Percentiles rank a stretch among this genome's conserved stretches.
Evolutionary conservation across 1,140 invertebrate species (phyloP).

Genomic region (Papilio glaucus): DNA sequence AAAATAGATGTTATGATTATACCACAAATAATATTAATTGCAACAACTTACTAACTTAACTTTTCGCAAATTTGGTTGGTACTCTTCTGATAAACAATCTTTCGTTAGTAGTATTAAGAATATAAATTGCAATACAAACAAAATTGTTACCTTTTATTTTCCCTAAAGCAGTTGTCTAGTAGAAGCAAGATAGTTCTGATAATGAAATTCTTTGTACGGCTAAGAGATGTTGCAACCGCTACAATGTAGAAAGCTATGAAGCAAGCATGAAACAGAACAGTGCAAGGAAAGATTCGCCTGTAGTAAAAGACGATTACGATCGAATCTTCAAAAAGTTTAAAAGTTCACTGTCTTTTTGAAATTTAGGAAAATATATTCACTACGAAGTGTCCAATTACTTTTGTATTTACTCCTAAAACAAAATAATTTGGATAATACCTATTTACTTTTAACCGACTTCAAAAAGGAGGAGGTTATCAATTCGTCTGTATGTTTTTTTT

Average conservation of each 20-base stretch:
- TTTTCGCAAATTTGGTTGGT: too few relatives aligned
- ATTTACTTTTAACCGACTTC: too few relatives aligned
- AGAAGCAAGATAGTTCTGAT: background rate
- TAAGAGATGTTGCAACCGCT: background rate
- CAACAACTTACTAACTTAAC: too few relatives aligned
- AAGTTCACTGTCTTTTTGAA: background rate
- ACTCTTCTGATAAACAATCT: too few relatives aligned
- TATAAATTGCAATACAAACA: background rate
- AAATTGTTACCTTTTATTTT: background rate
- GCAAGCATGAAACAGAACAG: constrained; percentile 2
- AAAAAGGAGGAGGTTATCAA: too few relatives aligned
- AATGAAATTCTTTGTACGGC: constrained; percentile 8
- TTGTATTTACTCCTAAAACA: too few relatives aligned
- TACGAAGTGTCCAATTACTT: too few relatives aligned
- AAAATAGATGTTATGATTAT: too few relatives aligned
- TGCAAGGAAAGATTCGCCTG: background rate
- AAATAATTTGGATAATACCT: too few relatives aligned
- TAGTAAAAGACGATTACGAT: background rate
- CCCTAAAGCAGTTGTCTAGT: background rate
- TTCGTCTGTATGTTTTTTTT: too few relatives aligned
- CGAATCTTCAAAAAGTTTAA: background rate
- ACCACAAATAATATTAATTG: too few relatives aligned
- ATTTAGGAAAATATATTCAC: background rate
- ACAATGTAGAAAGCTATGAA: background rate
- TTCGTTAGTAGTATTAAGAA: background rate